Evolutionary conservation across 2,797 vertebrate genomes (phyloP), one percentile per base, ranked within the genome.

Genomic region (Poecilia gillii): DNA sequence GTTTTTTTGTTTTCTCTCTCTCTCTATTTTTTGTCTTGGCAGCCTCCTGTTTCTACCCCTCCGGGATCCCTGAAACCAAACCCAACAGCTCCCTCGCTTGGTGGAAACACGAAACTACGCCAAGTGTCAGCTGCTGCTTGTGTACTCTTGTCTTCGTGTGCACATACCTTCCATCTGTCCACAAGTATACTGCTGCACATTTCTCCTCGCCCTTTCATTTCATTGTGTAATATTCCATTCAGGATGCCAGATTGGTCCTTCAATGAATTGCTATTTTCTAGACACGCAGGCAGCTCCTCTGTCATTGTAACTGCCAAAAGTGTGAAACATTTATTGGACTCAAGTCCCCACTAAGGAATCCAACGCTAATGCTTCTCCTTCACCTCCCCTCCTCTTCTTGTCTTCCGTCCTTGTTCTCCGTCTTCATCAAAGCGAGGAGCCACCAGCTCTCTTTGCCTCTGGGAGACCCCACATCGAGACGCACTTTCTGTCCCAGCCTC

Each of bases 41-140:
- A 91, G 79, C 83, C 87, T 88, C 66, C 68, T 90, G 89, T 49
- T 76, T 87, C 76, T 80, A 47, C 84, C 93, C 93, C 92, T 91
- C 76, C 74, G 93, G 92, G 93, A 92, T 85, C 82, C 46, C 6
- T 70, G 79, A 92, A 93, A 74, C 74, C 57, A 92, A 92, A 93
- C 93, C 85, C 93, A 89, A 93, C 91, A 94, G 90, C 92, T 76
- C 93, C 93, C 91, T 93, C 92, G 23, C 80, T 91, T 71, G 93
- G 86, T 55, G 59, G 49, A 41, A 55, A n/a, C 64, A 0, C 47
- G 11, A 62, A 88, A 91, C 77, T 90, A 28, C 93, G 80, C 41
- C 16, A 4, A 12, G 41, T 31, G 16, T 43, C 62, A 14, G 66
- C 68, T 25, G 66, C 73, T 47, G 12, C 71, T 57, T 77, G 31